These are phyloP conservation scores for Aricia artaxerxes DNA, from an alignment of 2,888 invertebrate species.

Conservation along the genomic window DNA sequence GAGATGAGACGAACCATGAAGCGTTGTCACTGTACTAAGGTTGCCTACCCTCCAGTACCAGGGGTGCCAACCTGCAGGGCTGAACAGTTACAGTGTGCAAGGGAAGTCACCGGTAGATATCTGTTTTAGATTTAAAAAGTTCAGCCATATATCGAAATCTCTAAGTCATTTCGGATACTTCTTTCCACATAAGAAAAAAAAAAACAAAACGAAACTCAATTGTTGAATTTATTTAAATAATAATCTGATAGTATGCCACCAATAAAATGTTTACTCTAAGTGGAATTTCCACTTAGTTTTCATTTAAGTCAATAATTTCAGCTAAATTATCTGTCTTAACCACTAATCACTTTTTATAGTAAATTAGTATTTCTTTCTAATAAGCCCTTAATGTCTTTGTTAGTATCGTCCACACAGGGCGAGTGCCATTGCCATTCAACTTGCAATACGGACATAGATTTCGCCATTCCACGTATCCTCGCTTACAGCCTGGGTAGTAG, in stretches of 20 bases:
- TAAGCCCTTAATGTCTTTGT: constrained; percentile 25
- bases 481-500: neutral
- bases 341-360: neutral
- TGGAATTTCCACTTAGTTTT: too few species aligned
- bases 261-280: too few species aligned
- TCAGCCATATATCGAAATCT: too few species aligned
- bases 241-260: too few species aligned
- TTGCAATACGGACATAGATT: constrained; percentile 49
- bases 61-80: constrained; percentile 48
- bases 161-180: too few species aligned
- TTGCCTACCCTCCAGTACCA: constrained; percentile 48
- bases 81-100: constrained; percentile 49
- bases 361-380: neutral
- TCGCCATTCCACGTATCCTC: constrained; percentile 36
- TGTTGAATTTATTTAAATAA: too few species aligned
- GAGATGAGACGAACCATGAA: constrained; percentile 49
- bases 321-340: neutral
- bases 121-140: too few species aligned
- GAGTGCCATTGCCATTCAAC: constrained; percentile 51
- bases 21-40: constrained; percentile 53
- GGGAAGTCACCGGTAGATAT: constrained; percentile 48
- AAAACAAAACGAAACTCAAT: too few species aligned
- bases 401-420: constrained; percentile 44
- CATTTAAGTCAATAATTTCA: too few species aligned
- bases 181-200: too few species aligned